These are phyloP conservation scores for Ceraclea dissimilis DNA, from an alignment of 2,888 invertebrate genomes.

Conservation along the genomic window DNA sequence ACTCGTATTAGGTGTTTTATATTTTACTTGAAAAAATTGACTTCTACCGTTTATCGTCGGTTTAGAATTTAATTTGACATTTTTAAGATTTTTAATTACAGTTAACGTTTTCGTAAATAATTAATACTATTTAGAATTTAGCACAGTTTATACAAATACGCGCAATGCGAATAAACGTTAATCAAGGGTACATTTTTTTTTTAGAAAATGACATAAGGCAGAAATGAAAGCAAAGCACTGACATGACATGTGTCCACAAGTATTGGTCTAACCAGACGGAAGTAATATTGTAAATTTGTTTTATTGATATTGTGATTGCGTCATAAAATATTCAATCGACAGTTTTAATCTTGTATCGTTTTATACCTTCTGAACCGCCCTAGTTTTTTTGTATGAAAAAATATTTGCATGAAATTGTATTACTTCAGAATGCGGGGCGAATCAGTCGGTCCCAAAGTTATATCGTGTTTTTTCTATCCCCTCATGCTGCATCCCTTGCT, in stretches of 20 bases:
- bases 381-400: background rate
- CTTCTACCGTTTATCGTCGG: no score
- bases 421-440: background rate
- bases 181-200: no score
- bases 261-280: background rate
- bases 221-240: background rate
- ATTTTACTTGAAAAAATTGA: no score
- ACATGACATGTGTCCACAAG: background rate
- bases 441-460: background rate
- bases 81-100: no score
- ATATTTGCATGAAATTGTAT: background rate
- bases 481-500: no score
- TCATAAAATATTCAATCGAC: constrained; percentile 13
- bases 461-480: no score
- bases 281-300: background rate
- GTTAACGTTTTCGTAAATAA: no score
- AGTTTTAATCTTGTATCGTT: constrained; percentile 3
- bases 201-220: background rate
- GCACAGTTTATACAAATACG: no score
- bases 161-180: no score
- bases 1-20: no score
- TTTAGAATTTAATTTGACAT: no score
- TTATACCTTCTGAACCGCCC: background rate
- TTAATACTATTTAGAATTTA: no score
- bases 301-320: background rate